phyloP scores from a whole-genome alignment of 2,797 vertebrate genomes.

The Crenichthys baileyi region DNA sequence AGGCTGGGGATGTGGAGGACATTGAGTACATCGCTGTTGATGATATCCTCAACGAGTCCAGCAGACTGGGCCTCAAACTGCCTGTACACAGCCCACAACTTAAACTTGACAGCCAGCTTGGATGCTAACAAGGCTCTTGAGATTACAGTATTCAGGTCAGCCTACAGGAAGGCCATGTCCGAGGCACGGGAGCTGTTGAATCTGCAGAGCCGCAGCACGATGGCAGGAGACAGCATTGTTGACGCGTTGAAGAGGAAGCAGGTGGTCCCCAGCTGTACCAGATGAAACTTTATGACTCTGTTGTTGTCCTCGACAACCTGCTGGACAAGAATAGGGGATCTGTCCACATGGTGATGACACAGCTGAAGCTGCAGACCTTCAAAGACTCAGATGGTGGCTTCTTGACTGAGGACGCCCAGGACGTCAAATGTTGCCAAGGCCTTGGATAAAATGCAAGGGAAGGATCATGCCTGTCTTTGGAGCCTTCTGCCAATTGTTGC shows the following conservation, averaged over 20 bases:
- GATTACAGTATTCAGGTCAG: not conserved
- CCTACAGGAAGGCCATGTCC: not conserved
- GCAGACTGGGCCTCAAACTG: not conserved
- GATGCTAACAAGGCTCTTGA: not conserved
- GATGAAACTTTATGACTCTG: not conserved
- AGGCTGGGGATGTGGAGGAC: not conserved
- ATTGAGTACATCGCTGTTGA: not conserved
- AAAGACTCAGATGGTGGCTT: not conserved
- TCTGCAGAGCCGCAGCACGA: not conserved
- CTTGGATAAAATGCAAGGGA: slow-evolving; percentile 1
- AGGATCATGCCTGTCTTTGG: not conserved
- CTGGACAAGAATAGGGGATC: not conserved
- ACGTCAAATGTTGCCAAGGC: not conserved
- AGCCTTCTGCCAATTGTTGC: not conserved
- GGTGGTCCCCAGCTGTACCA: not conserved
- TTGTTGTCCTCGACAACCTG: not conserved
- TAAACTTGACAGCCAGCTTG: not conserved
- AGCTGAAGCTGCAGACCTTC: slow-evolving; percentile 5
- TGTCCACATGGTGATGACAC: not conserved
- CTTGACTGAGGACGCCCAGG: not conserved
- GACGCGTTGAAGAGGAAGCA: not conserved
- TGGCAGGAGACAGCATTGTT: not conserved
- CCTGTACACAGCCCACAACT: not conserved
- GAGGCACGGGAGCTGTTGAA: not conserved
- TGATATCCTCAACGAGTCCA: not conserved